A percentile compares a stretch with the other conserved stretches of the same genome.
These are phyloP conservation scores for Antennarius maculatus DNA, from an alignment of 2,797 vertebrate genomes.

Conservation along the genomic window DNA sequence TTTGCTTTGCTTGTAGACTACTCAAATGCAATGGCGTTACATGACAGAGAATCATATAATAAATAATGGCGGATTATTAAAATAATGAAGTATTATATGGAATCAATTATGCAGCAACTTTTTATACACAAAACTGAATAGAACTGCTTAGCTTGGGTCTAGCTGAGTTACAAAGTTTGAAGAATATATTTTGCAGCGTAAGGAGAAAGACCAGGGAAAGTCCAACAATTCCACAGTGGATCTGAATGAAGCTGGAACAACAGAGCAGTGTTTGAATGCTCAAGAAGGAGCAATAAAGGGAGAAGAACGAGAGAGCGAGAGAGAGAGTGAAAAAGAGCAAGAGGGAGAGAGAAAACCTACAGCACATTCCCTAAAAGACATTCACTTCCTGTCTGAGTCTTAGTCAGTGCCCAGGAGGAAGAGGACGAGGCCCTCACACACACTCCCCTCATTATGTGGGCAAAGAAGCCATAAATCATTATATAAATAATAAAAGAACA, in stretches of 20 bases:
- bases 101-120: neutral
- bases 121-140: neutral
- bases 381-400: constrained; percentile 81
- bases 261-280: constrained; percentile 67
- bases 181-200: constrained; percentile 20
- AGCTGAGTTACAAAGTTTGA: constrained; percentile 10
- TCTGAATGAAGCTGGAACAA: constrained; percentile 69
- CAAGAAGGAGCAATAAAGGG: constrained; percentile 50
- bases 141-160: neutral
- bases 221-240: constrained; percentile 42
- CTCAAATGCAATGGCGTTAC: constrained; percentile 1
- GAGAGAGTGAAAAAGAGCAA: constrained; percentile 3
- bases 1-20: constrained; percentile 40
- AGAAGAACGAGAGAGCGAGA: constrained; percentile 29
- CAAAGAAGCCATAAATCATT: constrained; percentile 21
- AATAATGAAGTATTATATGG: neutral
- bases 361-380: constrained; percentile 79
- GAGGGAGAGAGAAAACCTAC: constrained; percentile 52
- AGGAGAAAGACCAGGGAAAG: constrained; percentile 47
- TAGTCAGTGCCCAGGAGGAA: constrained; percentile 76
- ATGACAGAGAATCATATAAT: neutral
- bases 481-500: constrained; percentile 9
- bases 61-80: neutral
- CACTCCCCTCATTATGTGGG: constrained; percentile 31
- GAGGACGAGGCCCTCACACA: constrained; percentile 57